phyloP scores from a whole-genome alignment of 2,113 vertebrate species.

The Bos indicus region DNA sequence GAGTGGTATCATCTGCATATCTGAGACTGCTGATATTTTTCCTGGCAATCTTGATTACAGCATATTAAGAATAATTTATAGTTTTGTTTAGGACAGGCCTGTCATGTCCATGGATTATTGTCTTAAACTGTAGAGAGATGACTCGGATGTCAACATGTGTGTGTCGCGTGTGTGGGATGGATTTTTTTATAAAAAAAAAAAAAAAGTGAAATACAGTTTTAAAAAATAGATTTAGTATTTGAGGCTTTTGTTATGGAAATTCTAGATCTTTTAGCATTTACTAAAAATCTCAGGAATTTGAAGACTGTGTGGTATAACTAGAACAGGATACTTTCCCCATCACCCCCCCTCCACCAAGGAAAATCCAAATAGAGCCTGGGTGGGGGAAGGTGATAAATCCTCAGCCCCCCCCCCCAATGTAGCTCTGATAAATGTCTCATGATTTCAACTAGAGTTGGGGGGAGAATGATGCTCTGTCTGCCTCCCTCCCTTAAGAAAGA shows the following conservation, averaged over 20 bases:
- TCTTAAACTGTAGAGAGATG: neutral
- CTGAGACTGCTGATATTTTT: neutral
- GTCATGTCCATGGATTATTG: neutral
- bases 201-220: neutral
- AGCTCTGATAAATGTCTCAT: neutral
- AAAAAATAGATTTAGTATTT: neutral
- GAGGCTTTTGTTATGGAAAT: neutral
- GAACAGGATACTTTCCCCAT: neutral
- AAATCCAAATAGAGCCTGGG: neutral
- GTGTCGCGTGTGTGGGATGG: neutral
- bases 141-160: neutral
- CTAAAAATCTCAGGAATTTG: neutral
- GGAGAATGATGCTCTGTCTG: neutral
- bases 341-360: neutral
- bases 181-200: neutral
- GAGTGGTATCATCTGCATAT: neutral
- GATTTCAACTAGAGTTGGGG: neutral
- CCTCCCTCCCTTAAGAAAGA: neutral
- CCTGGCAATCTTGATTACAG: neutral
- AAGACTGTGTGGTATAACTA: neutral
- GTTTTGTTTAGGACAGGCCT: neutral
- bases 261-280: neutral
- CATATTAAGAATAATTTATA: neutral
- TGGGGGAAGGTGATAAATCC: neutral
- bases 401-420: neutral